Percentiles rank a stretch among this genome's conserved stretches.
Conservation (phyloP, 1,140 invertebrate species). For the Drosophila suzukii region DNA sequence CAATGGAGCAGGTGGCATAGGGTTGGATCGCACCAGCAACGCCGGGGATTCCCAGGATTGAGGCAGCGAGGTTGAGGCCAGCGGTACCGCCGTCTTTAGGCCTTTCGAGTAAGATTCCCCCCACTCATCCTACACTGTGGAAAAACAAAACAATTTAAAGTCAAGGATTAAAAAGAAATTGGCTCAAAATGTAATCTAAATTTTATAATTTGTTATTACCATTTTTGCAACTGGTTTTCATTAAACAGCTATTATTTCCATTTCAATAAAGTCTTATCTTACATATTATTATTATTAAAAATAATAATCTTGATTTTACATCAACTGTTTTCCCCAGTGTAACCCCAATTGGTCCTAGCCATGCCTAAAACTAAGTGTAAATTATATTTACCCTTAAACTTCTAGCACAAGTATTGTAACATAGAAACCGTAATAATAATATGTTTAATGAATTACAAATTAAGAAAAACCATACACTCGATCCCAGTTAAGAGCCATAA, state of each 20-base stretch:
- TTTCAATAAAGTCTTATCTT: too few relatives aligned
- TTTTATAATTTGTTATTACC: too few relatives aligned
- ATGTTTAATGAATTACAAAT: slow-evolving; percentile 1
- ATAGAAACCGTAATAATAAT: slow-evolving; percentile 43
- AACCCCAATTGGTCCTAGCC: slow-evolving; percentile 15
- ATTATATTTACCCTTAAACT: slow-evolving; percentile 47
- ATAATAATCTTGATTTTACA: not conserved
- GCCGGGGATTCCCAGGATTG: slow-evolving; percentile 68
- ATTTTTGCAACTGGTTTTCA: too few relatives aligned
- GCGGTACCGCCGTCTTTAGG: slow-evolving; percentile 59
- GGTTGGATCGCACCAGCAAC: slow-evolving; percentile 62
- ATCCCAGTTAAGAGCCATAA: slow-evolving; percentile 66
- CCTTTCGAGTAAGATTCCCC: slow-evolving; percentile 58
- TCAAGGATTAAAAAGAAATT: not conserved
- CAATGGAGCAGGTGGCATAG: slow-evolving; percentile 53
- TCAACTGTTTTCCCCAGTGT: slow-evolving; percentile 5
- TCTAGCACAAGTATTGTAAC: slow-evolving; percentile 71
- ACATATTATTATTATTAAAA: too few relatives aligned
- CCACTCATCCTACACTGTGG: not conserved
- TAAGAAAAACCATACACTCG: slow-evolving; percentile 15
- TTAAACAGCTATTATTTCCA: too few relatives aligned
- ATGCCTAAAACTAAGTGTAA: slow-evolving; percentile 49
- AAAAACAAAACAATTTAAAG: not conserved
- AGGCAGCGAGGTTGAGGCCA: slow-evolving; percentile 52
- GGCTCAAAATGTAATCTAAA: too few relatives aligned